Evolutionary conservation across 2,797 vertebrate genomes (phyloP).

Genomic region (Lithobates pipiens): DNA sequence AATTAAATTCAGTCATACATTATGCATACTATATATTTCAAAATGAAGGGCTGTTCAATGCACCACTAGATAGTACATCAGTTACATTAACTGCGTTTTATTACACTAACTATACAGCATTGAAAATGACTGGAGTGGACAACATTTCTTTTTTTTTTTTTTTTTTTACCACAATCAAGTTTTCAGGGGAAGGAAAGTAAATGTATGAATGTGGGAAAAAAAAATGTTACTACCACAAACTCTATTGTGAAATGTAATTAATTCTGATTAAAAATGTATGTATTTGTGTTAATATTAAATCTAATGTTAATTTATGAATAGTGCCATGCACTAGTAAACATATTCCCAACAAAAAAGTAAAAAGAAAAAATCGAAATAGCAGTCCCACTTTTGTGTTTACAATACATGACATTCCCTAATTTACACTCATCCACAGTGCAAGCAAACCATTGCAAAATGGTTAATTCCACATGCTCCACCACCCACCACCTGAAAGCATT

Average conservation of each 20-base stretch:
- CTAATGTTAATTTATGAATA: too few relatives aligned
- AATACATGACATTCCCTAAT: too few relatives aligned
- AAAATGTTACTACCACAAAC: neutral
- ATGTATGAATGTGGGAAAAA: neutral
- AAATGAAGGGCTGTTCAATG: conserved; percentile 42
- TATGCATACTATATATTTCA: conserved; percentile 45
- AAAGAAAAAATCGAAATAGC: too few relatives aligned
- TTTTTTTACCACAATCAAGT: neutral
- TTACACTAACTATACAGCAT: conserved; percentile 19
- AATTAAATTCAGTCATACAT: conserved; percentile 53
- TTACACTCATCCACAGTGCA: too few relatives aligned
- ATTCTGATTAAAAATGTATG: neutral
- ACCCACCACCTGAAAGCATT: too few relatives aligned
- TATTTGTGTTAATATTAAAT: neutral
- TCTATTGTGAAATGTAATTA: neutral
- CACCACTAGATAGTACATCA: conserved; percentile 39
- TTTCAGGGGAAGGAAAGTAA: neutral
- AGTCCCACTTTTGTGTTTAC: too few relatives aligned
- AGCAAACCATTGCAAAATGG: too few relatives aligned
- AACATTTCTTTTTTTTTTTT: conserved; percentile 1
- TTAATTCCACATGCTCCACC: too few relatives aligned
- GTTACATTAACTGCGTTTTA: conserved; percentile 43
- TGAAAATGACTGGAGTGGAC: conserved; percentile 21
- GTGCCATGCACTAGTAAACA: too few relatives aligned
- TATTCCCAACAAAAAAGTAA: too few relatives aligned